Evolutionary conservation across 2,797 vertebrate genomes (phyloP).

Genomic region (Gallinago solitaria): DNA sequence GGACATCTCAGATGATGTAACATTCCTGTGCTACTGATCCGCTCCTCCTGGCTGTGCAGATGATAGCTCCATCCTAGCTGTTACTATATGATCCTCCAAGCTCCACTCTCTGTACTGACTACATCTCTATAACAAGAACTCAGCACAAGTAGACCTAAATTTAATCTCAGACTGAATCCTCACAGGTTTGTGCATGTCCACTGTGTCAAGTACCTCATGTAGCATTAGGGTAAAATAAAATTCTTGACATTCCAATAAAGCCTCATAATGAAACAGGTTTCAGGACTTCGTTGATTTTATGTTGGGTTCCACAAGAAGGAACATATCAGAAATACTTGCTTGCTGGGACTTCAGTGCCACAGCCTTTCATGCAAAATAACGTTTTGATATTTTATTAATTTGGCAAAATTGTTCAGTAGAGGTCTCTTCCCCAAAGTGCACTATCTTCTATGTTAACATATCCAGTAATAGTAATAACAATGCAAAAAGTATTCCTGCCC

Average conservation of each 20-base stretch:
- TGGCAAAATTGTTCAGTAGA: no score
- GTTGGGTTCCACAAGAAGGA: no score
- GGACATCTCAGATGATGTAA: not conserved
- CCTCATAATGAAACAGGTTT: no score
- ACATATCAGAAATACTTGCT: no score
- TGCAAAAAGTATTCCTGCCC: not conserved
- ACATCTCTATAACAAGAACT: not conserved
- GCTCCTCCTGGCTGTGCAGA: not conserved
- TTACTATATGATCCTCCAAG: not conserved
- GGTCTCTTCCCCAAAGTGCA: no score
- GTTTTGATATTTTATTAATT: no score
- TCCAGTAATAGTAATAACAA: not conserved
- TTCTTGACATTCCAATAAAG: no score
- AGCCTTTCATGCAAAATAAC: no score
- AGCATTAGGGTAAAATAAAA: no score
- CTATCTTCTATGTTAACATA: not conserved
- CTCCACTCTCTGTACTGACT: not conserved
- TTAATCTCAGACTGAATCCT: not conserved
- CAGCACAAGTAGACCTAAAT: not conserved
- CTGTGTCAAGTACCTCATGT: not conserved
- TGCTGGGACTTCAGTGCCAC: no score
- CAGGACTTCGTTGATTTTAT: no score
- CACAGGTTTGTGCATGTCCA: not conserved
- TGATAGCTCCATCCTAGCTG: not conserved
- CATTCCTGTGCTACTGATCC: not conserved